Evolutionary conservation across 2,888 invertebrate species (phyloP), one percentile per base, ranked within the genome.

Genomic region (Clunio marinus): DNA sequence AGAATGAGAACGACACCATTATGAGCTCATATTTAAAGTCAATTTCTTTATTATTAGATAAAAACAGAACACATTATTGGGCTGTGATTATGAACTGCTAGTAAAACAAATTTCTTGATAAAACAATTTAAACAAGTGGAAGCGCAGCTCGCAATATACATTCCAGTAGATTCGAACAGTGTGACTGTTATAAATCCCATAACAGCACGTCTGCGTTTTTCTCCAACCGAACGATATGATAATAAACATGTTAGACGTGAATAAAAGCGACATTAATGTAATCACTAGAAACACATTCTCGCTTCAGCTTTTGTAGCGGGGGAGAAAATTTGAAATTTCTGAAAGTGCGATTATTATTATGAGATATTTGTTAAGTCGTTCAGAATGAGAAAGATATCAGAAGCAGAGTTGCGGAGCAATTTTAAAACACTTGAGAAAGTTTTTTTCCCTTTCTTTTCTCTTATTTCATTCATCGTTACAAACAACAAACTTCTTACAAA

Each of bases 171-270:
- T 37, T 37, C 41, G 35, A 41, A 15, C 41, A 51, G 51, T 51
- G 51, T 10, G 62, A 62, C 24, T 35, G 46, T 60, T 28, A 20
- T 27, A 63, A 63, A 46, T 63, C 63, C 46, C 63, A 63, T 63
- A 63, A 63, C 27, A 45, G 46, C 63, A 63, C 63, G 63, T 63
- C 46, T 63, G 63, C 37, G 63, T 20, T 63, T 22, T 46, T 37
- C 63, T 63, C 46, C 28, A 60, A 15, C 15, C 45, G 51, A 51
- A 27, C 37, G 13, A 46, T 37, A 46, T 45, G 63, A 63, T 63
- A 63, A 63, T 63, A 63, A 63, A 63, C 63, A 63, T 63, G 63
- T 63, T 63, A 63, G 63, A 63, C 63, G 63, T 63, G 63, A 63
- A 63, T 63, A 63, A 63, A 63, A 63, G 63, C 46, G 46, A 63